Percentiles rank a stretch among this genome's conserved stretches.
These are phyloP conservation scores for Entomobrya multifasciata DNA, from an alignment of 2,888 invertebrate species.

Conservation along the genomic window DNA sequence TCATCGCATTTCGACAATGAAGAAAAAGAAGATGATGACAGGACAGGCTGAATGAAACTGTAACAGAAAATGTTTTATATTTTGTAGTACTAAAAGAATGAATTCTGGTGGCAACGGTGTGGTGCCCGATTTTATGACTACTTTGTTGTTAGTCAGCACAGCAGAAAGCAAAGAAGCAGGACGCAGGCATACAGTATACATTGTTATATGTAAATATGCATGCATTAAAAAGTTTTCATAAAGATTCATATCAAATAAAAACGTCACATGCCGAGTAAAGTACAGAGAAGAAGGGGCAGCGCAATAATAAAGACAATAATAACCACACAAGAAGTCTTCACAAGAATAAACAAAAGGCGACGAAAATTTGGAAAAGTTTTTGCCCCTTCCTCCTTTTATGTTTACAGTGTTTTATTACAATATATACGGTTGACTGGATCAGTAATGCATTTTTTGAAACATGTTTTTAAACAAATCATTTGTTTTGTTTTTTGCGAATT, in stretches of 20 bases:
- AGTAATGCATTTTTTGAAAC: background rate
- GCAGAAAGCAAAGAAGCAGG: background rate
- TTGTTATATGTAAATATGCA: slow-evolving; percentile 11
- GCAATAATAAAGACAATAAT: slow-evolving; percentile 67
- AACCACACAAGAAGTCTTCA: slow-evolving; percentile 69
- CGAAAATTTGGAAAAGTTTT: slow-evolving; percentile 60
- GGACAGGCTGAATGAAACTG: slow-evolving; percentile 9
- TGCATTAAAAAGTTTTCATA: slow-evolving; percentile 55
- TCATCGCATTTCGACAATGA: background rate
- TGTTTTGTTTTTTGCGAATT: too few relatives aligned
- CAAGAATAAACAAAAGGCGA: slow-evolving; percentile 68
- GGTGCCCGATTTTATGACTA: slow-evolving; percentile 54
- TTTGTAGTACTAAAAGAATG: slow-evolving; percentile 7
- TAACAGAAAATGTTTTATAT: slow-evolving; percentile 8
- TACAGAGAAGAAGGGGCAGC: slow-evolving; percentile 51
- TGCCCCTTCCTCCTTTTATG: slow-evolving; percentile 51
- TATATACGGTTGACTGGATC: slow-evolving; percentile 44
- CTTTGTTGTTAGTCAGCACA: slow-evolving; percentile 55
- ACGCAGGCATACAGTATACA: too few relatives aligned
- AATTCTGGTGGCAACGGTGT: background rate
- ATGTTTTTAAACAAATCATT: too few relatives aligned
- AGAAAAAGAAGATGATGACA: background rate
- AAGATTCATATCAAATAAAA: slow-evolving; percentile 68
- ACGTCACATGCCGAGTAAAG: slow-evolving; percentile 58
- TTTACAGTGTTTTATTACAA: slow-evolving; percentile 60